These are phyloP conservation scores for Rhagoletis zephyria DNA, from an alignment of 1,140 invertebrate genomes.

Conservation along the genomic window DNA sequence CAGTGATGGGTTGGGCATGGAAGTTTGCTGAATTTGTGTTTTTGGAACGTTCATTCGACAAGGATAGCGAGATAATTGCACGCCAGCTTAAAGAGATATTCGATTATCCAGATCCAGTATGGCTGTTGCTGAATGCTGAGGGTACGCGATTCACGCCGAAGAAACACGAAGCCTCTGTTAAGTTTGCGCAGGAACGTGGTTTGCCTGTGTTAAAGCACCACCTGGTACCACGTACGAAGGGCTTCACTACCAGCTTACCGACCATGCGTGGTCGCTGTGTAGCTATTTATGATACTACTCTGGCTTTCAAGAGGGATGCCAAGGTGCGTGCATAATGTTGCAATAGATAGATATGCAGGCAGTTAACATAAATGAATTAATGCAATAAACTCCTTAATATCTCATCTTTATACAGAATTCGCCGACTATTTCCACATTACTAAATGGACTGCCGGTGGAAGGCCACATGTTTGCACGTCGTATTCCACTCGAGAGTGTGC, in stretches of 20 bases:
- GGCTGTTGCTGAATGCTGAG: constrained; percentile 92
- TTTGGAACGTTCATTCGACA: constrained; percentile 91
- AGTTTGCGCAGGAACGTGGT: constrained; percentile 89
- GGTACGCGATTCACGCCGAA: constrained; percentile 91
- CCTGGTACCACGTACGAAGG: constrained; percentile 91
- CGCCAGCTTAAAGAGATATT: constrained; percentile 86
- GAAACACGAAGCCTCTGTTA: constrained; percentile 90
- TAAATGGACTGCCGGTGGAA: constrained; percentile 84
- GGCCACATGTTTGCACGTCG: constrained; percentile 87
- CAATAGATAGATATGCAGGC: too few species aligned
- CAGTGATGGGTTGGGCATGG: constrained; percentile 95
- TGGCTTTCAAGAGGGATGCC: constrained; percentile 83
- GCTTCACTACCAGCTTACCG: constrained; percentile 86
- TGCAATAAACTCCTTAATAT: neutral
- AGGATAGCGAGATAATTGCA: constrained; percentile 88
- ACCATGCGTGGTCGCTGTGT: constrained; percentile 83
- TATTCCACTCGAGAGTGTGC: constrained; percentile 87
- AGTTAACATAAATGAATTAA: neutral
- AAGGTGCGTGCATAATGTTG: constrained; percentile 58
- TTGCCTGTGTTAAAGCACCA: constrained; percentile 90
- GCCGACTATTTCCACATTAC: constrained; percentile 86
- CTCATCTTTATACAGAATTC: constrained; percentile 72
- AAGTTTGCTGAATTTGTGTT: constrained; percentile 94
- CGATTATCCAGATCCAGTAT: constrained; percentile 90
- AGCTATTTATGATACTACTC: constrained; percentile 89